Base-by-base conservation (phyloP, 2,113 vertebrate genomes). In the Notarius quadriscutis region DNA sequence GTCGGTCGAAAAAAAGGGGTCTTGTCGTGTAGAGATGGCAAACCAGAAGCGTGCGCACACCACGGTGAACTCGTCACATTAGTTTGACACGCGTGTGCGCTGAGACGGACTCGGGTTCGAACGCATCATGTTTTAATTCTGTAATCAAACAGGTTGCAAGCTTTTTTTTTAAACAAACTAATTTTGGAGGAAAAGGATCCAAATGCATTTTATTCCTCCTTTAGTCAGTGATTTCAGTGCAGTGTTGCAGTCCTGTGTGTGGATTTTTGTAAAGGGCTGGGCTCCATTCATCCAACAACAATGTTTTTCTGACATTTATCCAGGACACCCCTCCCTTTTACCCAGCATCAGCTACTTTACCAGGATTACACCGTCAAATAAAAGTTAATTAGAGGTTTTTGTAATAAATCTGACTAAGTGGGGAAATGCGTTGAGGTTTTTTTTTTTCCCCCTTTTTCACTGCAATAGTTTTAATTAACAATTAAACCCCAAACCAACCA, bases 261-360 rank as follows among this genome's bases (percentile, higher is more conserved):
- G 34, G 30, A 62, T 75, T n/a, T 75, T 62, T 84, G 62, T 12
- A 81, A 51, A 72, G 86, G 53, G 79, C 67, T 82, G 63, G 86
- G 79, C 67, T 72, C 86, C 67, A 78, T 85, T 53, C 58, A 85
- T 77, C 74, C 63, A 72, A 69, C 77, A 51, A 50, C 63, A 41
- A 77, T 77, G 41, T 75, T 77, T 62, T 81, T 72, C 67, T 87
- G 79, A 85, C 69, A 85, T 77, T 82, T 87, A 48, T 69, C 72
- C 77, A 87, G 77, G 50, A 58, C 78, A 84, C 86, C 89, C 83
- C 85, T 87, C 88, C 81, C 85, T 89, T 84, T 86, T 58, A 25
- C 25, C 67, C 81, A 25, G 22, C 60, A 83, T 83, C 50, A 62
- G 20, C 60, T n/a, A 63, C 34, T 63, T 51, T 50, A 83, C 80